These are phyloP conservation scores for Prionace glauca DNA, from an alignment of 2,797 vertebrate species.

Conservation along the genomic window DNA sequence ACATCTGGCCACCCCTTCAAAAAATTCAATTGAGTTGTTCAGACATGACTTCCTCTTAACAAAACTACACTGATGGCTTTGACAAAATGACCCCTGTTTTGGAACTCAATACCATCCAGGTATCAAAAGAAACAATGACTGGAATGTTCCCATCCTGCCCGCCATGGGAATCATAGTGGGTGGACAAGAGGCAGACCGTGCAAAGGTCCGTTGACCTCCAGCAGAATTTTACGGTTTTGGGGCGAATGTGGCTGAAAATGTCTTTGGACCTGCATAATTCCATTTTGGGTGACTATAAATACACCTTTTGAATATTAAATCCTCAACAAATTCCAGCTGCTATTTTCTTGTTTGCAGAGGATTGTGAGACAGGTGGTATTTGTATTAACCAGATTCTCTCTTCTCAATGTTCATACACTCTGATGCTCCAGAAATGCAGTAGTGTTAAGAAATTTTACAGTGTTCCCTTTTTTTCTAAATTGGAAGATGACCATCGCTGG, in stretches of 20 bases:
- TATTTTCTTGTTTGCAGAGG: background rate
- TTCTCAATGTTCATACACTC: background rate
- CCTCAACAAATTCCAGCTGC: background rate
- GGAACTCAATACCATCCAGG: too few species aligned
- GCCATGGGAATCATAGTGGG: too few species aligned
- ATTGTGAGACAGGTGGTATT: background rate
- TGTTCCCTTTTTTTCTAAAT: background rate
- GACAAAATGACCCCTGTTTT: background rate
- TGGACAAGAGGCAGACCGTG: too few species aligned
- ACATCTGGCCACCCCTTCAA: too few species aligned
- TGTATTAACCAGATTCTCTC: background rate
- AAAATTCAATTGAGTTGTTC: too few species aligned
- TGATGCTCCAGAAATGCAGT: background rate
- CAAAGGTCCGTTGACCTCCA: too few species aligned
- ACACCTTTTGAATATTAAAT: background rate
- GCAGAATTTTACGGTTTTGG: too few species aligned
- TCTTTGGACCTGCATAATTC: background rate
- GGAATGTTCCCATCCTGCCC: too few species aligned
- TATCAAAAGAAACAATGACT: background rate
- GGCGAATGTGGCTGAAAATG: too few species aligned
- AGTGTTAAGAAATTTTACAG: background rate
- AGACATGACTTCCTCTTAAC: too few species aligned
- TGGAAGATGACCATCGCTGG: too few species aligned
- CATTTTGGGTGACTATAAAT: background rate
- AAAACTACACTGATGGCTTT: background rate